A percentile compares a stretch with the other conserved stretches of the same genome.
These are phyloP conservation scores for Thysanoteuthis rhombus DNA, from an alignment of 2,888 invertebrate species.

Conservation along the genomic window DNA sequence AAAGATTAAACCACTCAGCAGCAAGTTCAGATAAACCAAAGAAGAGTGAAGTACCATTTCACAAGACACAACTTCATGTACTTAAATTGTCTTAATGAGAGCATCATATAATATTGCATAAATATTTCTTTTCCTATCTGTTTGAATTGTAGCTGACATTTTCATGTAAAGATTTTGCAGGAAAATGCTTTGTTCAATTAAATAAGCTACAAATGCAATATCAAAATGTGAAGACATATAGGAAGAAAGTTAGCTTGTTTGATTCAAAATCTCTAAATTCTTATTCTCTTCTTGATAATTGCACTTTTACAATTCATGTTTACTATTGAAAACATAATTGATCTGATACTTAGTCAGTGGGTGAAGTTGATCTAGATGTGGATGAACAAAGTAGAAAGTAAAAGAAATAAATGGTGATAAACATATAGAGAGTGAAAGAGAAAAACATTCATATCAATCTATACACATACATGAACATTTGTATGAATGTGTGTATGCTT, in stretches of 20 bases:
- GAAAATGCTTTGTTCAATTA: slow-evolving; percentile 12
- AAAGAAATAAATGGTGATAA: no score
- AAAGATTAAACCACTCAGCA: no score
- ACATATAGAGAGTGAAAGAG: no score
- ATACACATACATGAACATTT: no score
- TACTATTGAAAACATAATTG: neutral
- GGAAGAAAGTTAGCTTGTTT: no score
- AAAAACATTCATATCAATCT: no score
- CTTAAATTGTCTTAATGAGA: slow-evolving; percentile 12
- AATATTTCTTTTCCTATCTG: neutral
- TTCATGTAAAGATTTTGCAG: neutral
- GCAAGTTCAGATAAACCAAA: no score
- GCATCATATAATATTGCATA: neutral
- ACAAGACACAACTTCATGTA: neutral
- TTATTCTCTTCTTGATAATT: no score
- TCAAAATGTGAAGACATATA: neutral
- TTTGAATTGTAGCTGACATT: neutral
- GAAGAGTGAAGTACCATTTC: no score
- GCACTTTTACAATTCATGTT: no score
- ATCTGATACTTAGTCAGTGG: neutral
- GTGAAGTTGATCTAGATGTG: neutral
- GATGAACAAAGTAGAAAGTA: neutral
- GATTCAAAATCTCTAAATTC: no score
- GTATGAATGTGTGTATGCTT: no score
- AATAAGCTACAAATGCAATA: neutral